Base-by-base conservation (phyloP, 2,888 invertebrate species). In the Dolichomitus sp. region DNA sequence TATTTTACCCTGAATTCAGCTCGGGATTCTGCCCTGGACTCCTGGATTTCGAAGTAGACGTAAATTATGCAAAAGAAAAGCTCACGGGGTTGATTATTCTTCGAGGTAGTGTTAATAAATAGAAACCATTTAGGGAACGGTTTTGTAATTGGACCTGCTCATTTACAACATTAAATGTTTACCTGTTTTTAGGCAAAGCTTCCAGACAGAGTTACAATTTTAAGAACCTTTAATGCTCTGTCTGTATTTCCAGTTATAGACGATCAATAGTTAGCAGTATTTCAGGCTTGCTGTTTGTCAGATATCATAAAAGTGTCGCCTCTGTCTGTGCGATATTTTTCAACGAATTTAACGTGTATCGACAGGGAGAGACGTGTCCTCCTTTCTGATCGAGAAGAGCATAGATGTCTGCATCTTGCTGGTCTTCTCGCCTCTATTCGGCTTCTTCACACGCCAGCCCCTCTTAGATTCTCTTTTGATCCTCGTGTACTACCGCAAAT, bases 231-330 rank as follows among this genome's bases (percentile, higher is more conserved):
- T 7, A 45, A 33, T 48, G 30, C 42, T 4, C 54, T 27, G 57
- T 45, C 19, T 42, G 7, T n/a, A 33, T 33, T 59, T 59, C n/a
- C 17, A 17, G 33, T 33, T 59, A 33, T n/a, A 17, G 57, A n/a
- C 33, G 57, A 59, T 59, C 57, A 17, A 59, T 59, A 40, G 40
- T 23, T 63, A 30, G 61, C 30, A 7, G 45, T 17, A 72, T 59
- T 59, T 72, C 45, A 27, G 12, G 9, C n/a, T 45, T 57, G 54
- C 19, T 63, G 63, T 78, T 70, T 54, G 65, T 66, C 79, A 19
- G 30, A n/a, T 73, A 59, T 68, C 59, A 73, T 59, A 73, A 79
- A 79, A 79, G 37, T 68, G 57, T 73, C 72, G 45, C 23, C 23
- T 65, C 59, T 37, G 50, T 73, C 57, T 30, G 27, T 30, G 19